These are phyloP conservation scores for Stenchaetothrips biformis DNA, from an alignment of 2,888 invertebrate species.

Conservation along the genomic window DNA sequence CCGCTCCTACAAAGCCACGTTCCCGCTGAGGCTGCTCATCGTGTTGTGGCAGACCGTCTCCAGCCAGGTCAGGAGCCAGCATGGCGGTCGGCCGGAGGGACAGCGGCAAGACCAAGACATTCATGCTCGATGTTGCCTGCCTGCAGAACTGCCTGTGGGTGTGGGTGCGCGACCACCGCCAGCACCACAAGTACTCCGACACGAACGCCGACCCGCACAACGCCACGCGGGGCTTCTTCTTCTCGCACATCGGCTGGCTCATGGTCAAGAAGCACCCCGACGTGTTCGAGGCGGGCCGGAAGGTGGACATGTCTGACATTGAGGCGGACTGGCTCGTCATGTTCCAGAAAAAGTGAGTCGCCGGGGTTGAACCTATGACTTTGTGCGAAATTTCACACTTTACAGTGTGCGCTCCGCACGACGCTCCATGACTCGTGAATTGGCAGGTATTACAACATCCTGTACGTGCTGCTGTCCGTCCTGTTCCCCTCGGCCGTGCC, in stretches of 20 bases:
- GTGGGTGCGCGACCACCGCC: conserved; percentile 76
- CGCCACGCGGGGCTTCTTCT: conserved; percentile 76
- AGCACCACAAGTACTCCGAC: conserved; percentile 73
- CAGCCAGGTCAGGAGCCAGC: neutral
- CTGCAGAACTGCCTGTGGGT: conserved; percentile 65
- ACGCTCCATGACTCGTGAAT: conserved; percentile 19
- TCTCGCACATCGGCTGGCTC: conserved; percentile 83
- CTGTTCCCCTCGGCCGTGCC: conserved; percentile 61
- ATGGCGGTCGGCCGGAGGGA: neutral
- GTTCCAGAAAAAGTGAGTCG: conserved; percentile 68
- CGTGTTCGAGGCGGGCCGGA: conserved; percentile 60
- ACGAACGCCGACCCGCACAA: conserved; percentile 78
- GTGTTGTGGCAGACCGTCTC: conserved; percentile 8
- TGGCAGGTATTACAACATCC: conserved; percentile 57
- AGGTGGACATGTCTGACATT: conserved; percentile 72
- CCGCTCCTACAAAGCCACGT: conserved; percentile 5
- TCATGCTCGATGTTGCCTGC: conserved; percentile 40
- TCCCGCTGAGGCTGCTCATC: conserved; percentile 6
- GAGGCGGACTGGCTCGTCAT: conserved; percentile 64
- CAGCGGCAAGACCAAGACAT: neutral
- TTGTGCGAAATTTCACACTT: neutral
- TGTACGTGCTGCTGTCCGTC: conserved; percentile 57
- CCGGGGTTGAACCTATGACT: neutral
- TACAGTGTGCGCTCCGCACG: neutral
- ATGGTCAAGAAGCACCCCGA: conserved; percentile 72